phyloP scores from a whole-genome alignment of 2,888 invertebrate genomes.

The Charanyca ferruginea region DNA sequence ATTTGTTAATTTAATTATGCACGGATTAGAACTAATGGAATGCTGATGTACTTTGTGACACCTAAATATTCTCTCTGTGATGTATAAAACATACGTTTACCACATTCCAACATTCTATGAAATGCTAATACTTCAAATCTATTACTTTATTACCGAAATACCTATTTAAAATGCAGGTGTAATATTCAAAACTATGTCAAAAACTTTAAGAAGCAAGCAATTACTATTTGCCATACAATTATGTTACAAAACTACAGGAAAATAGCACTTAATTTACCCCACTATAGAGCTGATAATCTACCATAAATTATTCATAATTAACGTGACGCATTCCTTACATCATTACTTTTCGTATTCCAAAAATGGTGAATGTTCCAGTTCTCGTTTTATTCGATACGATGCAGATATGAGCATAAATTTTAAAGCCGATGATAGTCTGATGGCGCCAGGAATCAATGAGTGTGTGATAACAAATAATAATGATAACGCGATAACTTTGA shows the following conservation, averaged over 20 bases:
- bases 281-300: constrained; percentile 1
- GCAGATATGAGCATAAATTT: constrained; percentile 48
- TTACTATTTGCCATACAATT: background rate
- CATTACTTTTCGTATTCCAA: constrained; percentile 13
- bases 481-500: constrained; percentile 68
- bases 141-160: constrained; percentile 2
- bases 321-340: constrained; percentile 23
- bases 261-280: constrained; percentile 1
- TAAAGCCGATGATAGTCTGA: constrained; percentile 55
- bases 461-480: constrained; percentile 65
- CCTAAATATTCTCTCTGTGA: constrained; percentile 18
- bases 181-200: background rate
- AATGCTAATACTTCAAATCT: background rate
- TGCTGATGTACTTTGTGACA: constrained; percentile 21
- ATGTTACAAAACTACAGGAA: background rate
- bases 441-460: constrained; percentile 74
- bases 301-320: constrained; percentile 16
- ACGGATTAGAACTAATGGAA: constrained; percentile 45
- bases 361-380: constrained; percentile 12
- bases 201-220: background rate
- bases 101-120: background rate
- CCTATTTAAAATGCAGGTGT: background rate
- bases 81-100: constrained; percentile 9
- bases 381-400: constrained; percentile 31
- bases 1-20: constrained; percentile 48